Conservation (phyloP, 2,113 vertebrate species). For the Myotis yumanensis region DNA sequence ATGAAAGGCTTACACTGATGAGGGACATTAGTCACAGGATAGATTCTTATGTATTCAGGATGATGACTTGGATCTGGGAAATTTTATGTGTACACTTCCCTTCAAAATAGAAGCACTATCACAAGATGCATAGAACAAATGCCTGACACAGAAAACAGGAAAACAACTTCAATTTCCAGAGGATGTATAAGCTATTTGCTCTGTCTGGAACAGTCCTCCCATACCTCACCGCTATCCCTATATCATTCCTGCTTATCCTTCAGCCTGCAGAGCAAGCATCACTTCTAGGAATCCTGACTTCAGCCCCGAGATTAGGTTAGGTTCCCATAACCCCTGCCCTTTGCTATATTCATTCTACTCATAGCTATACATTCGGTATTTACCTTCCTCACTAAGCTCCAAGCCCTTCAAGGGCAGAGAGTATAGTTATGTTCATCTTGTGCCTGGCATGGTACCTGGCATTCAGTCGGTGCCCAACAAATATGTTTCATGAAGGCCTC, state of each 20-base stretch:
- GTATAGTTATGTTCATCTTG: neutral
- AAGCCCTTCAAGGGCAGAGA: neutral
- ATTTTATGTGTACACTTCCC: neutral
- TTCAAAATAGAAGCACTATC: neutral
- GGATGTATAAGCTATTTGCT: neutral
- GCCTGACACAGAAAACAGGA: neutral
- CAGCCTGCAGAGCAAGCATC: neutral
- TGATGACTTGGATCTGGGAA: neutral
- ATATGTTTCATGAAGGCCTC: neutral
- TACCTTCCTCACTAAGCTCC: neutral
- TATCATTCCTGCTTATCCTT: neutral
- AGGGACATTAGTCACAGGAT: neutral
- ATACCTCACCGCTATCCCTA: neutral
- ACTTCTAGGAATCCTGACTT: neutral
- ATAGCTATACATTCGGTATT: neutral
- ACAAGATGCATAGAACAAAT: neutral
- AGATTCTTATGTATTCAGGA: neutral
- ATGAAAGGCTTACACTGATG: neutral
- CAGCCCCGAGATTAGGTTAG: neutral
- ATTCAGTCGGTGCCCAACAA: neutral
- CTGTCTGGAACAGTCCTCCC: neutral
- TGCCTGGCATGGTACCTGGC: neutral
- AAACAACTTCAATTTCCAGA: neutral
- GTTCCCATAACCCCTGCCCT: neutral
- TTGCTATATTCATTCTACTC: neutral